phyloP scores from a whole-genome alignment of 2,113 vertebrate species.

The Cyanoderma ruficeps region DNA sequence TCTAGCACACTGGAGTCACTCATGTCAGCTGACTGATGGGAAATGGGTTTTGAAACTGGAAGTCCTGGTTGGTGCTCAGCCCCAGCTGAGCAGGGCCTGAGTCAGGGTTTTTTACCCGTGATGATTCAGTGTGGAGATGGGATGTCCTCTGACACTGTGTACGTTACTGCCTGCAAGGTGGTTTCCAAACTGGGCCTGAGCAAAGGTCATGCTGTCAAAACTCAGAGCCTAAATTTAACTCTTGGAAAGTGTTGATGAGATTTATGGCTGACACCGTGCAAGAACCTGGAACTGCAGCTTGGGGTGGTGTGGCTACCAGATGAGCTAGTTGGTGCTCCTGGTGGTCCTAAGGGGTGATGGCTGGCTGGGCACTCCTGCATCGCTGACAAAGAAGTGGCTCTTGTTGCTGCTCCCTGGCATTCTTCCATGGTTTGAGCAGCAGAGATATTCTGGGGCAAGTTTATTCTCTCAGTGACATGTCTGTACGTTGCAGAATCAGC shows the following conservation, averaged over 20 bases:
- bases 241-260: neutral
- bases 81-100: accelerated
- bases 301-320: neutral
- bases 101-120: neutral
- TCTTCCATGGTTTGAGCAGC: neutral
- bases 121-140: neutral
- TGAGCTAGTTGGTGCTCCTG: neutral
- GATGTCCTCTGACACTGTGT: neutral
- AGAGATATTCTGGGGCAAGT: neutral
- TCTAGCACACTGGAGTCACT: neutral
- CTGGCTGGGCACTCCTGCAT: neutral
- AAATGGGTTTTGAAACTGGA: neutral
- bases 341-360: neutral
- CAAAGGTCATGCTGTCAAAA: neutral
- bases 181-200: neutral
- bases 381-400: neutral
- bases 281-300: no score
- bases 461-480: neutral
- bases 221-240: neutral
- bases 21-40: neutral
- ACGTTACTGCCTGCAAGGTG: neutral
- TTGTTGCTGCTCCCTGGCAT: neutral
- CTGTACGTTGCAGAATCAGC: accelerated
- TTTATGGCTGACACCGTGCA: neutral
- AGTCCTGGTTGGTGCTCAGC: neutral